Base-by-base conservation (phyloP, 1,140 invertebrate genomes). In the Ditylenchus dipsaci region DNA sequence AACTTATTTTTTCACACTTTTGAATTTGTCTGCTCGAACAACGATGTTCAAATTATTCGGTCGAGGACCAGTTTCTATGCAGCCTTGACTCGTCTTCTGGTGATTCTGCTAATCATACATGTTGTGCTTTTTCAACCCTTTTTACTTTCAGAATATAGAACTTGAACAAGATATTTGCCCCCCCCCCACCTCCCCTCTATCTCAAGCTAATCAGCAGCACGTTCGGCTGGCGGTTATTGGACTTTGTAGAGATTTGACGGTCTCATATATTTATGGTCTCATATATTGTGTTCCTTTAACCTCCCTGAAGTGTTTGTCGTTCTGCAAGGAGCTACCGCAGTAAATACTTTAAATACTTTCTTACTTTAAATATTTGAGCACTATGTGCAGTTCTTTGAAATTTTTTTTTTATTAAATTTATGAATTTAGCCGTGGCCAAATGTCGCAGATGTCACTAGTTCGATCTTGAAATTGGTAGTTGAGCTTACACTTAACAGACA, bases 281-380 rank as follows among this genome's bases (percentile, higher is more conserved):
- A 95, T 83, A 95, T 92, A 23, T 95, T 95, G 85, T 89, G 89
- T 7, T 92, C 92, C 0, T 98, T 95, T 79, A 94, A n/a, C n/a
- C n/a, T n/a, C n/a, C n/a, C n/a, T n/a, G n/a, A n/a, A n/a, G n/a
- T n/a, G n/a, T n/a, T n/a, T n/a, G n/a, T n/a, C n/a, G n/a, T n/a
- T n/a, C n/a, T n/a, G n/a, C n/a, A n/a, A n/a, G n/a, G n/a, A n/a
- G 95, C 88, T 94, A 97, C 91, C 87, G 97, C 1, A 97, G 97
- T 84, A 93, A 97, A 83, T 98, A 95, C 94, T 85, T 73, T 57
- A 5, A 58, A 21, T 7, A 53, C 11, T 47, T 56, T 11, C 58
- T 65, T 21, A n/a, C n/a, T n/a, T 72, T 21, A 47, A 43, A 42
- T 72, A 21, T 64, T 33, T 57, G 56, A 11, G 21, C 62, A 68